A percentile compares a stretch with the other conserved stretches of the same genome.
Conservation (phyloP, 2,888 invertebrate species). For the Apomyelois bistriatella region DNA sequence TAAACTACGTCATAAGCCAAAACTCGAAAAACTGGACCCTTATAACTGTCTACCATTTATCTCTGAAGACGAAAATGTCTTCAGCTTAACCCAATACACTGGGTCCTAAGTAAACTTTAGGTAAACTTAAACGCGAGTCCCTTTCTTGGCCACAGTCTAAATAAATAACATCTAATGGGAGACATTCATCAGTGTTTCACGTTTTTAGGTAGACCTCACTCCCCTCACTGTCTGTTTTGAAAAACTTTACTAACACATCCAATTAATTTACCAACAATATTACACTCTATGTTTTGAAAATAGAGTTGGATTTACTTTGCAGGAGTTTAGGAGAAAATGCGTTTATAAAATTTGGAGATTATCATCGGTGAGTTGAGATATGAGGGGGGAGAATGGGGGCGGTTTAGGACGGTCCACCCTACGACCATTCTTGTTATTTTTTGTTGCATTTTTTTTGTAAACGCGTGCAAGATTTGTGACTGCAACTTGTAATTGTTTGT, state of each 20-base stretch:
- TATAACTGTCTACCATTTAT: conserved; percentile 69
- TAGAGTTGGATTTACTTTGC: conserved; percentile 24
- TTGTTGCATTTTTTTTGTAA: conserved; percentile 72
- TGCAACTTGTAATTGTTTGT: conserved; percentile 41
- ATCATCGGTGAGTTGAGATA: conserved; percentile 74
- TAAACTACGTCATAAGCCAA: conserved; percentile 67
- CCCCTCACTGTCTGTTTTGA: conserved; percentile 70
- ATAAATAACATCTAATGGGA: conserved; percentile 81
- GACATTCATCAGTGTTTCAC: conserved; percentile 80
- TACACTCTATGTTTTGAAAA: conserved; percentile 21
- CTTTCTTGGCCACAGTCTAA: conserved; percentile 78
- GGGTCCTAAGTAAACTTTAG: conserved; percentile 78
- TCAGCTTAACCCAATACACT: conserved; percentile 74
- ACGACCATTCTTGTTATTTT: conserved; percentile 62
- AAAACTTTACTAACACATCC: conserved; percentile 49
- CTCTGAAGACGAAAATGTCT: conserved; percentile 62
- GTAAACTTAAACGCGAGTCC: conserved; percentile 74
- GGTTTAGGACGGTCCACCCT: conserved; percentile 57
- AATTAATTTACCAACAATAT: conserved; percentile 22
- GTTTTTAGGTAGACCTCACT: conserved; percentile 75
- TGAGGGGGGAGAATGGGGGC: conserved; percentile 57
- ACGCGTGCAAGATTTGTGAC: conserved; percentile 51
- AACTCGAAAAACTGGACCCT: conserved; percentile 73
- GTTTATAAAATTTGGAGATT: conserved; percentile 68
- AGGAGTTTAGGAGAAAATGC: conserved; percentile 46